Percentiles rank a stretch among this genome's conserved stretches.
phyloP scores from a whole-genome alignment of 2,888 invertebrate species.

The Lithodes maja region DNA sequence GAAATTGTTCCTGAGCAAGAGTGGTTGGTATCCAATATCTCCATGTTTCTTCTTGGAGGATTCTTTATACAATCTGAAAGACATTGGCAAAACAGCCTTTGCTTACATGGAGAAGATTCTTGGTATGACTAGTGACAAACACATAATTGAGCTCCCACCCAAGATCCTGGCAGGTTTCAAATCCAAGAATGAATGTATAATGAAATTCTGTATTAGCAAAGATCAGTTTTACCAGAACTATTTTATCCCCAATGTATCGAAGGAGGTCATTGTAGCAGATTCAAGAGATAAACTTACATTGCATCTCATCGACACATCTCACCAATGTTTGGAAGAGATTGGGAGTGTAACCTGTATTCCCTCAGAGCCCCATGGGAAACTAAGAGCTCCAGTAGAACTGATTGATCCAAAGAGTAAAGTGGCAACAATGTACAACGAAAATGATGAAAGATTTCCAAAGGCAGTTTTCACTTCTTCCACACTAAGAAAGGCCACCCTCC shows the following conservation, averaged over 20 bases:
- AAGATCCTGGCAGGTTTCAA: conserved; percentile 30
- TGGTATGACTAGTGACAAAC: not conserved
- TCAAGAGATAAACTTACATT: conserved; percentile 26
- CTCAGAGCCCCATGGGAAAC: conserved; percentile 13
- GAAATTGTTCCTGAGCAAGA: conserved; percentile 9
- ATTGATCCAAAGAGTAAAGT: not conserved
- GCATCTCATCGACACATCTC: conserved; percentile 16
- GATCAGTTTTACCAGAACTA: conserved; percentile 4
- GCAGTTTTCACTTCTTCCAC: not conserved
- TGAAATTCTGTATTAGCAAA: not conserved
- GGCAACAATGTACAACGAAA: conserved; percentile 17
- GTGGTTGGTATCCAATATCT: conserved; percentile 25
- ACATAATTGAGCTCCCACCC: conserved; percentile 20
- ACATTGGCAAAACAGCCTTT: conserved; percentile 40
- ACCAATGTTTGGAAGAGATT: not conserved
- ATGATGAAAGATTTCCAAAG: conserved; percentile 49
- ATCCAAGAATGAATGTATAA: not conserved
- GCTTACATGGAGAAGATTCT: conserved; percentile 29
- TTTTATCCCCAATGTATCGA: conserved; percentile 33
- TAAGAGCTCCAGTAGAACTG: conserved; percentile 12
- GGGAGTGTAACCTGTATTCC: conserved; percentile 28
- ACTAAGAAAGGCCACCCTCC: not conserved
- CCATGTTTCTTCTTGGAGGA: conserved; percentile 32
- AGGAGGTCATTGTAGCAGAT: not conserved
- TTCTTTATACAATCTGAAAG: not conserved